phyloP scores from a whole-genome alignment of 2,797 vertebrate genomes.

The Vespertilio murinus region DNA sequence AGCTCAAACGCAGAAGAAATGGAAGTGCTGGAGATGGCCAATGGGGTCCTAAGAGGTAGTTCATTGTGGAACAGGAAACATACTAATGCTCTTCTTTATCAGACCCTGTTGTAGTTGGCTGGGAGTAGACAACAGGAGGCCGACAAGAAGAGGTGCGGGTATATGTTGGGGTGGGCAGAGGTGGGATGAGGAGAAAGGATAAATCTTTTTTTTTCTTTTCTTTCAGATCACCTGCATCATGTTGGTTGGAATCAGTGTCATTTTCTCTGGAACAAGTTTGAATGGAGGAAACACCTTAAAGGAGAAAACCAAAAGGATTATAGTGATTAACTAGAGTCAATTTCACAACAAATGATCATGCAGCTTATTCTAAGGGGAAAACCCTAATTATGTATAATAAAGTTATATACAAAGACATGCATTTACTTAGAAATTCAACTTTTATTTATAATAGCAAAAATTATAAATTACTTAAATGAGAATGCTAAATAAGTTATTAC shows the following conservation, averaged over 20 bases:
- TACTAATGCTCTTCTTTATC: not conserved
- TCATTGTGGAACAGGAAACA: not conserved
- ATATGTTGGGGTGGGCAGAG: not conserved
- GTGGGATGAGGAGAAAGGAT: not conserved
- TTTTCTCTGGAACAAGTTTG: slow-evolving; percentile 79
- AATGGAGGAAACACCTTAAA: slow-evolving; percentile 82
- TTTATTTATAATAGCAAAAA: slow-evolving; percentile 37
- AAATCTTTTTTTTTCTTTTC: not conserved
- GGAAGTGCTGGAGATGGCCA: not conserved
- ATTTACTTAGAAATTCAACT: not conserved
- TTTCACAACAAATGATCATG: not conserved
- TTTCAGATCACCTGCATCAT: slow-evolving; percentile 78
- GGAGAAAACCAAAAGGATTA: slow-evolving; percentile 17
- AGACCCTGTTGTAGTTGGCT: not conserved
- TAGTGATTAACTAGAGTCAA: not conserved
- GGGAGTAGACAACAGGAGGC: not conserved
- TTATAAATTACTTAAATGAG: not conserved
- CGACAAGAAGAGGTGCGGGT: not conserved
- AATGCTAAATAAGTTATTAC: slow-evolving; percentile 5
- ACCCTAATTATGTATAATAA: not conserved
- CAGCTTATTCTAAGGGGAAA: not conserved
- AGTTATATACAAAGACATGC: not conserved
- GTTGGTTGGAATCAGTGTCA: slow-evolving; percentile 76
- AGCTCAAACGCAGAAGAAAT: not conserved
- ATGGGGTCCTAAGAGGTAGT: not conserved